These are phyloP conservation scores for Ophioninae sp. DNA, from an alignment of 2,888 invertebrate genomes.

Conservation along the genomic window DNA sequence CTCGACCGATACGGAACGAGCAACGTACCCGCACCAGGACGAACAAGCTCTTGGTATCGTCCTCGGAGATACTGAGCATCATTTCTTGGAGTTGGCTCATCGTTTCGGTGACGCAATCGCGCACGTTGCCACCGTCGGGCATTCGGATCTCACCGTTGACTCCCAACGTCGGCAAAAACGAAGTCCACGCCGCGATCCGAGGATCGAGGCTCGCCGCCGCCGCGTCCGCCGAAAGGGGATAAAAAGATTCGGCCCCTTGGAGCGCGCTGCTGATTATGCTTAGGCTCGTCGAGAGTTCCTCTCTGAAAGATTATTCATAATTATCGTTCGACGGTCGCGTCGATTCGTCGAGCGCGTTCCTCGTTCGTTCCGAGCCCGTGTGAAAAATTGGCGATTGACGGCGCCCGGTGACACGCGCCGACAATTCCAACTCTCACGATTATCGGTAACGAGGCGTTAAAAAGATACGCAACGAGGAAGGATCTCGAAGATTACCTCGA, in stretches of 20 bases:
- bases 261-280: conserved; percentile 86
- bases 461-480: too few species aligned
- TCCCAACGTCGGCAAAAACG: conserved; percentile 73
- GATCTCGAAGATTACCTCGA: conserved; percentile 76
- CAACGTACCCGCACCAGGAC: conserved; percentile 81
- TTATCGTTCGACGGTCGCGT: too few species aligned
- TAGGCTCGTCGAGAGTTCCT: conserved; percentile 86
- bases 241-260: conserved; percentile 84
- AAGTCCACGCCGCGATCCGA: conserved; percentile 81
- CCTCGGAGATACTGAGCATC: conserved; percentile 86
- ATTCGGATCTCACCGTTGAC: conserved; percentile 80
- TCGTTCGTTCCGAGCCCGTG: not conserved
- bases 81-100: conserved; percentile 85
- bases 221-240: conserved; percentile 86
- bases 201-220: conserved; percentile 66
- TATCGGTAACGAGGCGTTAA: too few species aligned
- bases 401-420: too few species aligned
- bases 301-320: too few species aligned
- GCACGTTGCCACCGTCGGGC: conserved; percentile 87
- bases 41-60: conserved; percentile 90
- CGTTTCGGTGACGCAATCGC: conserved; percentile 84
- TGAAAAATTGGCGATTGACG: too few species aligned
- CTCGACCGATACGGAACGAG: not conserved
- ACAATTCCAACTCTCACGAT: too few species aligned
- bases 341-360: too few species aligned